Evolutionary conservation across 2,888 invertebrate genomes (phyloP).

Genomic region (Trachelus stipa): DNA sequence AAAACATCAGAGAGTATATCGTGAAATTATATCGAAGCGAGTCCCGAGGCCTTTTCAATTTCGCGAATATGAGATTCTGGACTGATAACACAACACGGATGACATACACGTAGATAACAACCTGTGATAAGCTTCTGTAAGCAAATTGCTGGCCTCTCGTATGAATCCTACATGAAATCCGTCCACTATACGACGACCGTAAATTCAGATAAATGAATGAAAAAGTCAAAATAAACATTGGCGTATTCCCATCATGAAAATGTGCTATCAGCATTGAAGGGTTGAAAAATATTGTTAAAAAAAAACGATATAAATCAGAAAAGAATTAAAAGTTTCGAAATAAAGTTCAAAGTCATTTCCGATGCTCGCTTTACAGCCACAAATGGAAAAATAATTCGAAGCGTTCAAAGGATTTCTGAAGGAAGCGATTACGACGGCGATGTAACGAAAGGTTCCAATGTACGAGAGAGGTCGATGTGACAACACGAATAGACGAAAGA

Average conservation of each 20-base stretch:
- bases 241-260: neutral
- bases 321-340: neutral
- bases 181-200: neutral
- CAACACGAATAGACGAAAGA: neutral
- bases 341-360: neutral
- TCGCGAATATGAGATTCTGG: neutral
- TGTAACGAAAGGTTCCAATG: neutral
- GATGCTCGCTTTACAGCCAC: neutral
- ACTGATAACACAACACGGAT: neutral
- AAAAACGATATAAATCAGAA: neutral
- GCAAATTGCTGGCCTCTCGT: neutral
- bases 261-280: neutral
- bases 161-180: neutral
- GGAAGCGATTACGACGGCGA: neutral
- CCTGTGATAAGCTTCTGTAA: neutral
- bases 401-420: neutral
- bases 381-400: neutral
- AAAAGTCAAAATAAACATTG: neutral
- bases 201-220: neutral
- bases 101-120: neutral
- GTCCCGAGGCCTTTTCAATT: neutral
- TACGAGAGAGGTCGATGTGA: neutral
- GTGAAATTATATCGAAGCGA: neutral
- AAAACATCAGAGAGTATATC: neutral
- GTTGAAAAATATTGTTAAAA: no score